phyloP scores from a whole-genome alignment of 2,888 invertebrate genomes.

The Chaetogeoica ovagalla region DNA sequence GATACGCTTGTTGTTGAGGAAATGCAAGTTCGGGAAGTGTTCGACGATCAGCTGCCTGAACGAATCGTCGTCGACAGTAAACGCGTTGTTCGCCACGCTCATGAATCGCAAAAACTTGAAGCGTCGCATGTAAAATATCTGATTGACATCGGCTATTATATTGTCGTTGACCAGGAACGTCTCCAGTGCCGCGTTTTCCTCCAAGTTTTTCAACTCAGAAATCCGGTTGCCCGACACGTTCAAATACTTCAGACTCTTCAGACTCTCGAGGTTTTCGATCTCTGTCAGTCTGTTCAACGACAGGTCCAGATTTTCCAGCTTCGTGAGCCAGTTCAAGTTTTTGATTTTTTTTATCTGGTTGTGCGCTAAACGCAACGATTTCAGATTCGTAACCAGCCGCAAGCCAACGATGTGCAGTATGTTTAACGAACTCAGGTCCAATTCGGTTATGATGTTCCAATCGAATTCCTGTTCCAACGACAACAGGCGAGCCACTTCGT shows the following conservation, averaged over 20 bases:
- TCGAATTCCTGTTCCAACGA: constrained; percentile 14
- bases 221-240: constrained; percentile 4
- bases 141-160: not conserved
- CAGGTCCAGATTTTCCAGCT: constrained; percentile 5
- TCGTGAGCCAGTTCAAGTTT: not conserved
- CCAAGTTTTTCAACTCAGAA: constrained; percentile 8
- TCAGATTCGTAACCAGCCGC: not conserved
- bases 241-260: not conserved
- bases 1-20: not conserved
- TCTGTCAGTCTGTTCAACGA: constrained; percentile 2
- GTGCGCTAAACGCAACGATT: not conserved
- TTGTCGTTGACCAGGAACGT: not conserved
- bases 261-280: constrained; percentile 3
- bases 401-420: constrained; percentile 9
- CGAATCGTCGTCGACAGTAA: not conserved
- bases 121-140: constrained; percentile 4
- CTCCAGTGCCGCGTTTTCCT: not conserved
- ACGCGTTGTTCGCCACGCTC: constrained; percentile 8
- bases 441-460: constrained; percentile 6
- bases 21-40: not conserved
- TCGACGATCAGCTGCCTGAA: not conserved
- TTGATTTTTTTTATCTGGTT: constrained; percentile 17
- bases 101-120: not conserved
- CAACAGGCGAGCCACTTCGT: not conserved
- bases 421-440: not conserved